A percentile compares a stretch with the other conserved stretches of the same genome.
Conservation (phyloP, 2,888 invertebrate species). For the Campoplex nolae region DNA sequence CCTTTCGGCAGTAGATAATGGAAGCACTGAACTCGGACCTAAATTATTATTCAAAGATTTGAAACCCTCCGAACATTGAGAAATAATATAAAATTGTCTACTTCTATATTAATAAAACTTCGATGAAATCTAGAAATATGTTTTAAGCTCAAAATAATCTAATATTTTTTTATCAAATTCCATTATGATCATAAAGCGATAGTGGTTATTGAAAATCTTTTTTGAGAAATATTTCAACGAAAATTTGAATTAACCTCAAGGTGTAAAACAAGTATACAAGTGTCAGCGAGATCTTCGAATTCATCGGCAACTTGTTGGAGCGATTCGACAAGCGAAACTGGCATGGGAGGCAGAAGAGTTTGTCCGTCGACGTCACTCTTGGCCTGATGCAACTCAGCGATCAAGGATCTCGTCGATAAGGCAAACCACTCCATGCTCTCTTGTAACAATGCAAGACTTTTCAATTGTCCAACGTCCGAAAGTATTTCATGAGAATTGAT, state of each 20-base stretch:
- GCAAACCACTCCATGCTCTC: conserved; percentile 92
- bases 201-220: not conserved
- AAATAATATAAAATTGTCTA: not conserved
- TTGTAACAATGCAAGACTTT: conserved; percentile 94
- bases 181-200: not conserved
- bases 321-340: conserved; percentile 88
- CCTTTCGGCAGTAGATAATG: conserved; percentile 91
- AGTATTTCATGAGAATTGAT: conserved; percentile 94
- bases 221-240: not conserved
- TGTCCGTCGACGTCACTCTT: conserved; percentile 80
- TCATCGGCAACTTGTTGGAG: conserved; percentile 90
- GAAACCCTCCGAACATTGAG: not conserved
- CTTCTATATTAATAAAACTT: not conserved
- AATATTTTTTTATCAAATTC: too few relatives aligned
- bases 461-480: conserved; percentile 92
- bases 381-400: conserved; percentile 81
- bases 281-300: conserved; percentile 95
- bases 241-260: conserved; percentile 89
- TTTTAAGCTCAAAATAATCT: not conserved
- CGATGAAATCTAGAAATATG: not conserved
- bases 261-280: conserved; percentile 95
- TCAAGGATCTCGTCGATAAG: conserved; percentile 75
- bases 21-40: conserved; percentile 97
- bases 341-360: conserved; percentile 83
- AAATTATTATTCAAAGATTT: conserved; percentile 45